Evolutionary conservation across 2,888 invertebrate species (phyloP), one percentile per base, ranked within the genome.

Genomic region (Nephrotoma guestfalica): DNA sequence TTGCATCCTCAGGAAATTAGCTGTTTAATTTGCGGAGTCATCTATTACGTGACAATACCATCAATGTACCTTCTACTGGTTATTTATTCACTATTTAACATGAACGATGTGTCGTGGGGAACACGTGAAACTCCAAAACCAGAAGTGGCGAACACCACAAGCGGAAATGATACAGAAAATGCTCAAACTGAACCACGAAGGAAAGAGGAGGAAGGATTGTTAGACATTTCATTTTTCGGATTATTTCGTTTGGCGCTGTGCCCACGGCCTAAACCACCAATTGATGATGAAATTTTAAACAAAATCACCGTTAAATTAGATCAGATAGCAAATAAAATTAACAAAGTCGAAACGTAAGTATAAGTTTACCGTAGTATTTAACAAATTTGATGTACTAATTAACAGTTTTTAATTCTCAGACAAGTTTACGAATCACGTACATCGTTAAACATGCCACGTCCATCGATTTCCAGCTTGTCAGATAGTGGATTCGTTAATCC

Each of bases 51-150:
- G 85, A 96, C 97, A 6, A 97, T 98, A 86, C 98, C 98, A 0
- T 96, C 97, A 88, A 98, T 98, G 96, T 98, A 98, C 91, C 94
- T 98, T 93, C 92, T 98, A 89, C 93, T 98, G 86, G 95, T 98
- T 88, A 96, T 98, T 87, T 98, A 97, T 90, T 97, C 98, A 0
- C 93, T 98, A 41, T 97, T 97, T 90, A 98, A 98, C 90, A 93
- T 98, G 92, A 97, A 98, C 90, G 96, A 97, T 89, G 96, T 98
- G 3, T 95, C 96, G 0, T 98, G 98, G 98, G 98, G 98, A 5
- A 98, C 98, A 0, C 93, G 98, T 87, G 98, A 98, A 90, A 95
- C 93, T 86, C 87, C 88, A 18, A 86, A 86, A 71, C 42, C 57
- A 2, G 45, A 18, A 0, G 11, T 7, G 4, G 2, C 15, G 0